Evolutionary conservation across 2,113 vertebrate species (phyloP).

Genomic region (Cinclus mexicanus): DNA sequence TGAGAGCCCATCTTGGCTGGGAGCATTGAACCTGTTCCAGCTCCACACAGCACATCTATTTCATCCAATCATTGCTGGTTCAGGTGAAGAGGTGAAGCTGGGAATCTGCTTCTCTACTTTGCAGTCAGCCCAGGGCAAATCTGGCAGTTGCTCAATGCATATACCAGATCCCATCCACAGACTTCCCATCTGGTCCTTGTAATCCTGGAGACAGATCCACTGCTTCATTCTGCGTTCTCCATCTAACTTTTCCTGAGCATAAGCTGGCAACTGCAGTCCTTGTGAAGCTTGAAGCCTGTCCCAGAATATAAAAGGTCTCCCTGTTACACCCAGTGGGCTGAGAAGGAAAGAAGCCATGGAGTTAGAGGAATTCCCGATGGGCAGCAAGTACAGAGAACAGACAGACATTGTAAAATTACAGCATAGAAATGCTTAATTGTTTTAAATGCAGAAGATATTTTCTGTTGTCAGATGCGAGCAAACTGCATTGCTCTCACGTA

Average conservation of each 20-base stretch:
- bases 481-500: not conserved
- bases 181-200: not conserved
- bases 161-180: not conserved
- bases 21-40: not conserved
- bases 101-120: not conserved
- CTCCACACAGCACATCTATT: not conserved
- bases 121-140: not conserved
- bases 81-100: not conserved
- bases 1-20: not conserved
- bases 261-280: not conserved
- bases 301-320: not conserved
- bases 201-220: not conserved
- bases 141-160: not conserved
- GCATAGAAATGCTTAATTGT: conserved; percentile 10
- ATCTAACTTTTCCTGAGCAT: not conserved
- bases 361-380: conserved; percentile 30
- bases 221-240: not conserved
- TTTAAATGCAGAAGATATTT: conserved; percentile 21
- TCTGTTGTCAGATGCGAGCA: conserved; percentile 16
- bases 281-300: not conserved
- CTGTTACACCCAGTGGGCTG: not conserved
- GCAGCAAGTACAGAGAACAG: conserved; percentile 24
- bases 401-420: conserved; percentile 27
- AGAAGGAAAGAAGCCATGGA: not conserved
- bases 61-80: not conserved